Conservation (phyloP, 2,797 vertebrate genomes). For the Florisuga fusca region DNA sequence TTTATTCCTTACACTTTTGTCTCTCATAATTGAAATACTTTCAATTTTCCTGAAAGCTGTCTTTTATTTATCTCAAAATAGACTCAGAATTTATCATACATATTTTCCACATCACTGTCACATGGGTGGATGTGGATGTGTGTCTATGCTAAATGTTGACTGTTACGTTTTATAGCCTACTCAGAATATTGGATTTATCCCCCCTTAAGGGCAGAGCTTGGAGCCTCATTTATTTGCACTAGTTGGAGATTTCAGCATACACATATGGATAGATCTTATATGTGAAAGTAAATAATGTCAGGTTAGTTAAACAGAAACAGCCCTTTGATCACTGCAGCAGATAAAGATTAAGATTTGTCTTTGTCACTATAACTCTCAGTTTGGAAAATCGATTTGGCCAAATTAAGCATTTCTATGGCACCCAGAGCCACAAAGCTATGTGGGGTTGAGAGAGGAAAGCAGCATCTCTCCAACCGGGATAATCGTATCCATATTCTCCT, state of each 20-base stretch:
- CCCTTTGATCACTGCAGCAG: slow-evolving; percentile 29
- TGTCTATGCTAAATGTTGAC: neutral
- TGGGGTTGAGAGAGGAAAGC: neutral
- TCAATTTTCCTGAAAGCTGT: neutral
- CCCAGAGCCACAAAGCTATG: neutral
- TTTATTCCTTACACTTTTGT: neutral
- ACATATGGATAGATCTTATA: neutral
- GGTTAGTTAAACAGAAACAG: slow-evolving; percentile 52
- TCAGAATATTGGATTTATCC: slow-evolving; percentile 39
- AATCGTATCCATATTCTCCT: slow-evolving; percentile 28
- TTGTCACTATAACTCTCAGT: neutral
- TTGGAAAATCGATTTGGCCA: neutral
- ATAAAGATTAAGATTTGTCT: slow-evolving; percentile 39
- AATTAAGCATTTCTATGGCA: slow-evolving; percentile 33
- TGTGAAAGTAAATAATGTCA: slow-evolving; percentile 21
- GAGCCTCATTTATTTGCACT: neutral
- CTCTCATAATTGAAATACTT: neutral
- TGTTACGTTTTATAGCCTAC: neutral
- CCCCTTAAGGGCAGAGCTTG: neutral
- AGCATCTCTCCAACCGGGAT: neutral
- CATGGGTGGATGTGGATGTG: neutral
- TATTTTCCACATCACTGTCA: neutral
- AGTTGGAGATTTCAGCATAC: slow-evolving; percentile 2
- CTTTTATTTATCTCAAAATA: slow-evolving; percentile 7
- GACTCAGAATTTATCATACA: neutral